Evolutionary conservation across 2,888 invertebrate species (phyloP).

Genomic region (Philonicus albiceps): DNA sequence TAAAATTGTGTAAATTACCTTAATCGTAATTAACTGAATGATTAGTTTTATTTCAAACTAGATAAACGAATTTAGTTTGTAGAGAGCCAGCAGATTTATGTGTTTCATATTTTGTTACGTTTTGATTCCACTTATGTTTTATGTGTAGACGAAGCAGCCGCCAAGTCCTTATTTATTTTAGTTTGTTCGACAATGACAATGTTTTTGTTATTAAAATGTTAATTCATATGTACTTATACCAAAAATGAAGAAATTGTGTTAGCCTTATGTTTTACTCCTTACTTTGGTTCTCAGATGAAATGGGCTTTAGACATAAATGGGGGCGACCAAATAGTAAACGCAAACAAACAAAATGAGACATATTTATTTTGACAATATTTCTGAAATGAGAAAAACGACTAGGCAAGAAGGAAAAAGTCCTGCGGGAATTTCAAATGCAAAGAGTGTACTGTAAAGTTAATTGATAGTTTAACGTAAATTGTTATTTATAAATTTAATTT

Average conservation of each 20-base stretch:
- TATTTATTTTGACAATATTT: conserved; percentile 38
- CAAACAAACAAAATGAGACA: conserved; percentile 4
- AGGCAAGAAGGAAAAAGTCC: background rate
- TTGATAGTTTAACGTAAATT: conserved; percentile 10
- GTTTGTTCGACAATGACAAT: background rate
- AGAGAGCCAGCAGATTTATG: background rate
- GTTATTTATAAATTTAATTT: conserved; percentile 25
- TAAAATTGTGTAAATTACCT: conserved; percentile 50
- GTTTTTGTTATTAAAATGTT: conserved; percentile 12
- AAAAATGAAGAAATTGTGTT: conserved; percentile 22
- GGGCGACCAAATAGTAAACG: conserved; percentile 11
- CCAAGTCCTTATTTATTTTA: conserved; percentile 6
- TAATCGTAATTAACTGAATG: conserved; percentile 3
- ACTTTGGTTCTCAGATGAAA: conserved; percentile 12
- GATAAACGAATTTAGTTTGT: conserved; percentile 10
- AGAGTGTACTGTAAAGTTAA: conserved; percentile 20
- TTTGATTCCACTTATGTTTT: background rate
- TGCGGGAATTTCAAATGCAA: background rate
- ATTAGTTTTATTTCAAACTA: conserved; percentile 12
- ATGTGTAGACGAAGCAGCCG: background rate
- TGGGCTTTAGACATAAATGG: background rate
- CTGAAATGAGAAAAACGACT: background rate
- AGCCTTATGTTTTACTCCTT: background rate
- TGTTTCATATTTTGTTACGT: background rate
- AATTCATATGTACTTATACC: conserved; percentile 33